A percentile compares a stretch with the other conserved stretches of the same genome.
These are phyloP conservation scores for Trichonephila clavata DNA, from an alignment of 1,140 invertebrate genomes.

Conservation along the genomic window DNA sequence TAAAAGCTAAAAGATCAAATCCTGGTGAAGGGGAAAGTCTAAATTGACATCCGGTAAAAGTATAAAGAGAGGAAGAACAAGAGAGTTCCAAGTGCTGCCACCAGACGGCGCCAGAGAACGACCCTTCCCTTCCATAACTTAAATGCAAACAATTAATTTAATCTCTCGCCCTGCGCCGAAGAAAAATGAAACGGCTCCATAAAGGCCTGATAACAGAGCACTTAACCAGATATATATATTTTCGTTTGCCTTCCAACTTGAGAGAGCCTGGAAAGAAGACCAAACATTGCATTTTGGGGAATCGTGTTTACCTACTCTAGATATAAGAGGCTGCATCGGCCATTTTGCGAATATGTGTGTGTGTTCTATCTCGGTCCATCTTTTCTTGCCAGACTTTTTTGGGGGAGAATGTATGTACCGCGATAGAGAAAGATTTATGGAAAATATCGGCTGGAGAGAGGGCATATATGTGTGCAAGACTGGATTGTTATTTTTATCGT, in stretches of 20 bases:
- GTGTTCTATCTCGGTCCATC: slow-evolving; percentile 39
- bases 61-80: neutral
- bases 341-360: slow-evolving; percentile 21
- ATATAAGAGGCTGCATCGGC: neutral
- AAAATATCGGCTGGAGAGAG: neutral
- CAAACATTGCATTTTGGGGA: slow-evolving; percentile 64
- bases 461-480: too few relatives aligned
- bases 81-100: neutral
- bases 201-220: slow-evolving; percentile 67
- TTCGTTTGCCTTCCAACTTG: slow-evolving; percentile 23
- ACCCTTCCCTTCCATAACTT: slow-evolving; percentile 40
- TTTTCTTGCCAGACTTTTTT: neutral
- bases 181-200: slow-evolving; percentile 71
- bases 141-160: slow-evolving; percentile 75
- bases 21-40: neutral
- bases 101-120: slow-evolving; percentile 61
- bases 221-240: slow-evolving; percentile 65
- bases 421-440: slow-evolving; percentile 30
- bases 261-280: slow-evolving; percentile 18
- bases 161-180: slow-evolving; percentile 14
- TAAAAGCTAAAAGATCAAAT: slow-evolving; percentile 28
- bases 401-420: neutral
- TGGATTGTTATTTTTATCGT: neutral
- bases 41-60: slow-evolving; percentile 58
- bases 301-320: slow-evolving; percentile 7